Base-by-base conservation (phyloP, 1,140 invertebrate genomes). In the Andrena cerasifolii region DNA sequence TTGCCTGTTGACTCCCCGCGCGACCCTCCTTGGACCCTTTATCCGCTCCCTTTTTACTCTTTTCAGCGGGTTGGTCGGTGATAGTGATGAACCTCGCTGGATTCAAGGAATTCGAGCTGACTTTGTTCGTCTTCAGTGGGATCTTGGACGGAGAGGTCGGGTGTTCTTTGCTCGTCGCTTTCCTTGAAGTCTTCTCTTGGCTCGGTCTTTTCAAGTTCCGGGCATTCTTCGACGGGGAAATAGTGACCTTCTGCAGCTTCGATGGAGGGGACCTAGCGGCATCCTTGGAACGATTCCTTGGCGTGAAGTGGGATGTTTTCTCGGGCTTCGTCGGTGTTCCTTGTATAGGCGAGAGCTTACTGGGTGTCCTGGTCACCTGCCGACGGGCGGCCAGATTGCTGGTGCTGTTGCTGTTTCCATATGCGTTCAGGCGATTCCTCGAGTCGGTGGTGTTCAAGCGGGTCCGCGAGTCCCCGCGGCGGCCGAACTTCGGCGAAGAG, bases 91-190 rank as follows among this genome's bases (percentile, higher is more conserved):
- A 86, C 28, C 85, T 80, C 16, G 36, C 31, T 2, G 68, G 59
- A 10, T 58, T 82, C 54, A 70, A 63, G n/a, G 47, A 10, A 28
- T 73, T 59, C 36, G 78, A n/a, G 14, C 31, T 63, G 8, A 18
- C 16, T 16, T 49, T 61, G 61, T 49, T 81, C 26, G 72, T 62
- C 54, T 88, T 82, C 54, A 90, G 3, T 0, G 89, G 90, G 7
- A 91, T 92, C 43, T 89, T 91, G 12, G 91, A 91, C 0, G 89
- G 88, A 8, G 90, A 90, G 14, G 80, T 80, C 0, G 79, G 65
- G 0, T 62, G 76, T 0, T 89, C 87, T 31, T 72, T 88, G 36
- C 53, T 85, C 3, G 79, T 10, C 10, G 51, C 40, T 51, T 61
- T 82, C 12, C 36, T 16, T 3, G 18, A 7, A 3, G 3, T 51